Evolutionary conservation across 2,113 vertebrate species (phyloP).

Genomic region (Lampris megalopsis): DNA sequence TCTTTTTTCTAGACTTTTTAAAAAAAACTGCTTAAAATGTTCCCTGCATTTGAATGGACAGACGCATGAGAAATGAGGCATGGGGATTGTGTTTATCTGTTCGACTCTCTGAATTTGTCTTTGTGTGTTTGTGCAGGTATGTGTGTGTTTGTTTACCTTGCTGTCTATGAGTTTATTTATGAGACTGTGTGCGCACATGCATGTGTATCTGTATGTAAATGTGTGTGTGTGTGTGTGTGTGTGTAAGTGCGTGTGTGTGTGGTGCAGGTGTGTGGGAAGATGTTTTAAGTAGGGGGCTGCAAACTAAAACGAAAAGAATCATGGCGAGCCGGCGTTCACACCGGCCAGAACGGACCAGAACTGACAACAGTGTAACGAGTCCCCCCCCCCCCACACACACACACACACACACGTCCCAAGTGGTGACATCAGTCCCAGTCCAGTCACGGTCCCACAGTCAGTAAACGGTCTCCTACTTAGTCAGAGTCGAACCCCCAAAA

Average conservation of each 20-base stretch:
- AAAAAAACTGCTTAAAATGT: too few relatives aligned
- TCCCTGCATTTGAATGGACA: too few relatives aligned
- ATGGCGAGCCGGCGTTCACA: too few relatives aligned
- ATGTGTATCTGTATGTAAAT: neutral
- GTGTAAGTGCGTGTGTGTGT: slow-evolving; percentile 22
- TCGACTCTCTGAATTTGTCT: neutral
- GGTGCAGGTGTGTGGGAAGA: neutral
- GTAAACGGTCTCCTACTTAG: too few relatives aligned
- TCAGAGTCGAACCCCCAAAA: too few relatives aligned
- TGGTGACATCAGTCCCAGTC: too few relatives aligned
- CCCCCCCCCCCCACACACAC: neutral
- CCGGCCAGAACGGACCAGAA: too few relatives aligned
- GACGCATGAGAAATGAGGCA: neutral
- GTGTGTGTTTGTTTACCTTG: neutral
- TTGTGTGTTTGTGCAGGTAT: slow-evolving; percentile 1
- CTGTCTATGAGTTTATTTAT: slow-evolving; percentile 8
- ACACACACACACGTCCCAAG: neutral
- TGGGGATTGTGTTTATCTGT: neutral
- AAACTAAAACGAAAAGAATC: too few relatives aligned
- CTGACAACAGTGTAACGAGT: too few relatives aligned
- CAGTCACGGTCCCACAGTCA: too few relatives aligned
- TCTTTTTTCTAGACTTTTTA: too few relatives aligned
- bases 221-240: slow-evolving; percentile 17
- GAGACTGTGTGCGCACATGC: slow-evolving; percentile 31
- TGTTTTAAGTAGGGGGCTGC: too few relatives aligned